phyloP scores from a whole-genome alignment of 2,113 vertebrate genomes.

The Jacana jacana region DNA sequence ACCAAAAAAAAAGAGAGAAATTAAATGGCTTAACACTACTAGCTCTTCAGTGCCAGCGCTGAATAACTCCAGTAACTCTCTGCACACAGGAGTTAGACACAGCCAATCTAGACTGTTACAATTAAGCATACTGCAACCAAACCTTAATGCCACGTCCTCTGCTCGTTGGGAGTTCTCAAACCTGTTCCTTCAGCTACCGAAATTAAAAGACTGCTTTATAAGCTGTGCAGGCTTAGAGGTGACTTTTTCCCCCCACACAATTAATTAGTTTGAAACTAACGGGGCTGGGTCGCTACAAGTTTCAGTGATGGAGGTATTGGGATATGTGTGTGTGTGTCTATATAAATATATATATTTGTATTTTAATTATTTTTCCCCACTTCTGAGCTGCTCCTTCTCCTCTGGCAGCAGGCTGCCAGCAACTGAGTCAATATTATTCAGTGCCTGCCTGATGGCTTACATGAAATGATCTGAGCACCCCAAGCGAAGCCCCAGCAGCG shows the following conservation, averaged over 20 bases:
- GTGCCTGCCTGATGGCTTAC: neutral
- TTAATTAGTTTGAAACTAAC: constrained; percentile 62
- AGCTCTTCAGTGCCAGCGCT: neutral
- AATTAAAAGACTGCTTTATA: constrained; percentile 60
- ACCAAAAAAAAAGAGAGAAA: neutral
- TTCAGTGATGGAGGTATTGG: neutral
- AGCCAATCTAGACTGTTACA: constrained; percentile 27
- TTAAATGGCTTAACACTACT: constrained; percentile 7
- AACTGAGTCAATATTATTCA: constrained; percentile 8
- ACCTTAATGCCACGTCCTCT: constrained; percentile 39
- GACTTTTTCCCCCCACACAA: constrained; percentile 17
- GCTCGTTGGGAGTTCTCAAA: constrained; percentile 45
- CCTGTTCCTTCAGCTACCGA: constrained; percentile 44
- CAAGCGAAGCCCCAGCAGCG: neutral
- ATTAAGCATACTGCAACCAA: constrained; percentile 27
- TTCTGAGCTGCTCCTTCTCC: constrained; percentile 44
- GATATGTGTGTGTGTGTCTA: neutral
- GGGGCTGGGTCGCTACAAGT: neutral
- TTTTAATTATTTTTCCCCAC: neutral
- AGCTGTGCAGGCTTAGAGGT: neutral
- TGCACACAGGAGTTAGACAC: neutral
- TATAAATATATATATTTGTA: too few species aligned
- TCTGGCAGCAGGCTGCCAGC: constrained; percentile 51
- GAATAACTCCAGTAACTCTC: neutral
- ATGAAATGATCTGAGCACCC: neutral